Evolutionary conservation across 2,113 vertebrate species (phyloP).

Genomic region (Rutilus rutilus): DNA sequence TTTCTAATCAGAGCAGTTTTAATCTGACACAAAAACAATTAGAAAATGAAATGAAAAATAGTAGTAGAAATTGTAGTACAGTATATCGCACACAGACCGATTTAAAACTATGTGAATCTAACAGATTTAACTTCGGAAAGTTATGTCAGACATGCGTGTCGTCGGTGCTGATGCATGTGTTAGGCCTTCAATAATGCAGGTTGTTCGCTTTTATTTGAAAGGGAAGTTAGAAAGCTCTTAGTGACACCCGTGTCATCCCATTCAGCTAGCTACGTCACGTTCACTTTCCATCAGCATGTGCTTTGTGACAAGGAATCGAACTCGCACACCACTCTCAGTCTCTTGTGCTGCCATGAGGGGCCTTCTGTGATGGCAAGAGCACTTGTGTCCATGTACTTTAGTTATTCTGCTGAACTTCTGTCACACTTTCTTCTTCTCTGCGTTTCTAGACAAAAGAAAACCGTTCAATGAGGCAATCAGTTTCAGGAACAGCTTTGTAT

Average conservation of each 20-base stretch:
- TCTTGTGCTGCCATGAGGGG: slow-evolving; percentile 9
- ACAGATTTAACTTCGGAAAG: neutral
- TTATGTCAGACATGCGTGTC: neutral
- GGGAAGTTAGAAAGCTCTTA: slow-evolving; percentile 69
- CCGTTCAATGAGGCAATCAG: neutral
- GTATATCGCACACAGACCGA: no score
- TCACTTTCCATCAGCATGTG: slow-evolving; percentile 60
- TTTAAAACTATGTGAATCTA: neutral
- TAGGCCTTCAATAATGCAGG: slow-evolving; percentile 71
- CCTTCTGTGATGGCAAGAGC: slow-evolving; percentile 30
- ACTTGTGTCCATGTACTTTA: slow-evolving; percentile 21
- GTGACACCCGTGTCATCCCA: slow-evolving; percentile 48
- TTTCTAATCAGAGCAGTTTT: neutral
- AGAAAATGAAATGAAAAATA: neutral
- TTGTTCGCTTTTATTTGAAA: slow-evolving; percentile 66
- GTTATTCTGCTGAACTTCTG: slow-evolving; percentile 40
- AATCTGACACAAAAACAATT: neutral
- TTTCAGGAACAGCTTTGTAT: neutral
- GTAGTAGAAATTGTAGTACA: neutral
- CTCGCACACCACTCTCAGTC: slow-evolving; percentile 28
- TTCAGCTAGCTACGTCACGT: slow-evolving; percentile 71
- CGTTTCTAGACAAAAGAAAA: slow-evolving; percentile 7
- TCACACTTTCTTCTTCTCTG: slow-evolving; percentile 6
- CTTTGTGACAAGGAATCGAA: slow-evolving; percentile 40
- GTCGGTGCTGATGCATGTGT: slow-evolving; percentile 59